These are phyloP conservation scores for Actinemys pallida DNA, from an alignment of 2,113 vertebrate species.

Conservation along the genomic window DNA sequence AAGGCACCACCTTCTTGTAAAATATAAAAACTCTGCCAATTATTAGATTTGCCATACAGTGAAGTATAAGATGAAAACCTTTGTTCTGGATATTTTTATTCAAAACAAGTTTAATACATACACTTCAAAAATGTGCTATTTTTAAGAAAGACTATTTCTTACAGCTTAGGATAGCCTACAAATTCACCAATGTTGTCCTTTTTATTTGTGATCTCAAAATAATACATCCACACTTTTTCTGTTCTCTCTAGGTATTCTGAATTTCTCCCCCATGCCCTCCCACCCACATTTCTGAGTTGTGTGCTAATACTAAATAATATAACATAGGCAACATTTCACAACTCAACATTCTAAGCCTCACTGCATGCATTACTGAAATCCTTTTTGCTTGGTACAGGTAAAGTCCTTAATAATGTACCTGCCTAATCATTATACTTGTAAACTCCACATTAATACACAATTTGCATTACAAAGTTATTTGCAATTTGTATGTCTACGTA, in stretches of 20 bases:
- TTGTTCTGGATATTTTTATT: conserved; percentile 72
- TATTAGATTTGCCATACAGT: neutral
- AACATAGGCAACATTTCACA: neutral
- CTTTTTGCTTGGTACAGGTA: neutral
- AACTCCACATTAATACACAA: neutral
- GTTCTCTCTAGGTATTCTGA: neutral
- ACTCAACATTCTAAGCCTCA: neutral
- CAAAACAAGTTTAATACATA: conserved; percentile 56
- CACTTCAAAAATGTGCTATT: conserved; percentile 57
- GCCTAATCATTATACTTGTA: neutral
- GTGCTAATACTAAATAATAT: neutral
- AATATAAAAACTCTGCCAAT: neutral
- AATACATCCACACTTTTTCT: neutral
- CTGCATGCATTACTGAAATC: conserved; percentile 30
- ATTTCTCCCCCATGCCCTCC: neutral
- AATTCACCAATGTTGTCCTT: conserved; percentile 32
- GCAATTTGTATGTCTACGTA: neutral
- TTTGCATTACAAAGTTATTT: neutral
- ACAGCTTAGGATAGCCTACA: conserved; percentile 45
- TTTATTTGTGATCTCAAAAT: neutral
- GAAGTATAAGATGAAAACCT: neutral
- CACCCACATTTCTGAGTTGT: neutral
- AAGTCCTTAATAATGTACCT: neutral
- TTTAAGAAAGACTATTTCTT: conserved; percentile 71
- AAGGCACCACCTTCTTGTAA: neutral